phyloP scores from a whole-genome alignment of 2,888 invertebrate genomes.

The Sepiola atlantica region DNA sequence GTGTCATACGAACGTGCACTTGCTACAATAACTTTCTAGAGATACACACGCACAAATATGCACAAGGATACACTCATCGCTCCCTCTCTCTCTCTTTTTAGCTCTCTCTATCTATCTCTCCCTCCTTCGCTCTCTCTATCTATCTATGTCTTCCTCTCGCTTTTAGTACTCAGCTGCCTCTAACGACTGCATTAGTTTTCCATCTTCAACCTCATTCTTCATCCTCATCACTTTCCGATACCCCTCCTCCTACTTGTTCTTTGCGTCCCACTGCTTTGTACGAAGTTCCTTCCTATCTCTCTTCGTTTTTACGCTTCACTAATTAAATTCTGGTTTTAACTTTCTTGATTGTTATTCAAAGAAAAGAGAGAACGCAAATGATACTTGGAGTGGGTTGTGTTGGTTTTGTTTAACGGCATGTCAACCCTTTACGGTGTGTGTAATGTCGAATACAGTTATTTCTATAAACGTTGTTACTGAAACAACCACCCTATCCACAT shows the following conservation, averaged over 20 bases:
- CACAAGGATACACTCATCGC: too few species aligned
- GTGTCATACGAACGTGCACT: neutral
- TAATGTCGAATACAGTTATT: too few species aligned
- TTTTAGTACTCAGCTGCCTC: neutral
- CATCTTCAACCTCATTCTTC: neutral
- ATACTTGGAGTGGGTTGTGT: too few species aligned
- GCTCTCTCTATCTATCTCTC: too few species aligned
- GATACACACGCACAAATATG: too few species aligned
- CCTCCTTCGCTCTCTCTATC: too few species aligned
- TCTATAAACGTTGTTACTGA: too few species aligned
- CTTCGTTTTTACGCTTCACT: neutral
- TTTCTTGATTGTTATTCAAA: neutral
- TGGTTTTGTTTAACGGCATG: too few species aligned
- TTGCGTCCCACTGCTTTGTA: neutral
- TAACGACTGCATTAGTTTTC: neutral
- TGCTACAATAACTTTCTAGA: too few species aligned
- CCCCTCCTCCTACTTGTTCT: neutral
- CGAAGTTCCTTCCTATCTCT: neutral
- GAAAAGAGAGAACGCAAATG: neutral
- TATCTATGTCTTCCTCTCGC: neutral
- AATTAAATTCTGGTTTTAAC: neutral
- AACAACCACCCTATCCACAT: too few species aligned
- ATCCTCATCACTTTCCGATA: neutral
- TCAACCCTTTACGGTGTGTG: too few species aligned
- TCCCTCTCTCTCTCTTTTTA: too few species aligned